Percentiles rank a stretch among this genome's conserved stretches.
These are phyloP conservation scores for Heliconius melpomene DNA, from an alignment of 1,140 invertebrate species.

Conservation along the genomic window DNA sequence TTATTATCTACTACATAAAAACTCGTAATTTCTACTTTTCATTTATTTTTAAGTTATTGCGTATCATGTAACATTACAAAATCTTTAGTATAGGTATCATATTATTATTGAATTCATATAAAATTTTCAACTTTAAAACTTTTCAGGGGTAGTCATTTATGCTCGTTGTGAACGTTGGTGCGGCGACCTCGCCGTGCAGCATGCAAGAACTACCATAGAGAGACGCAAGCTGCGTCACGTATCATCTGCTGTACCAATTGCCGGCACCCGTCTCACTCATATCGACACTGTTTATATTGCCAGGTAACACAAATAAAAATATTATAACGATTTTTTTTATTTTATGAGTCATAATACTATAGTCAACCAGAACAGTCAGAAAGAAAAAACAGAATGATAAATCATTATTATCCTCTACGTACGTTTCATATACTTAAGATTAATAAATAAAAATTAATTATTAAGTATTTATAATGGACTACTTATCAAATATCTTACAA, in stretches of 20 bases:
- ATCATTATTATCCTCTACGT: no score
- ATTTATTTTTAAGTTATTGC: not conserved
- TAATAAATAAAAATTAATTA: no score
- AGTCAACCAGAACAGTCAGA: no score
- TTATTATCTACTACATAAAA: not conserved
- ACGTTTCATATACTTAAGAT: no score
- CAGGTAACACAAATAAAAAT: conserved; percentile 55
- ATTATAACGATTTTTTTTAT: no score
- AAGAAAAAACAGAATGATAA: no score
- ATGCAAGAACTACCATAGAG: conserved; percentile 59
- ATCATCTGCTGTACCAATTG: conserved; percentile 50
- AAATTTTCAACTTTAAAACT: not conserved
- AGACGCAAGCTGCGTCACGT: conserved; percentile 56
- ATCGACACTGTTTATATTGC: conserved; percentile 78
- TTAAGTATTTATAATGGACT: no score
- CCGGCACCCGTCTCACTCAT: conserved; percentile 64
- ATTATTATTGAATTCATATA: not conserved
- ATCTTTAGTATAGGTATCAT: not conserved
- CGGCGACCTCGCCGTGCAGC: conserved; percentile 68
- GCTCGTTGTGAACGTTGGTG: conserved; percentile 76
- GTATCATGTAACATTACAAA: not conserved
- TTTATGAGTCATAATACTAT: no score
- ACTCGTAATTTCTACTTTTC: not conserved
- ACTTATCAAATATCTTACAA: not conserved
- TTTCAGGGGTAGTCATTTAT: conserved; percentile 75